phyloP scores from a whole-genome alignment of 2,797 vertebrate species.

The Cottoperca gobio region DNA sequence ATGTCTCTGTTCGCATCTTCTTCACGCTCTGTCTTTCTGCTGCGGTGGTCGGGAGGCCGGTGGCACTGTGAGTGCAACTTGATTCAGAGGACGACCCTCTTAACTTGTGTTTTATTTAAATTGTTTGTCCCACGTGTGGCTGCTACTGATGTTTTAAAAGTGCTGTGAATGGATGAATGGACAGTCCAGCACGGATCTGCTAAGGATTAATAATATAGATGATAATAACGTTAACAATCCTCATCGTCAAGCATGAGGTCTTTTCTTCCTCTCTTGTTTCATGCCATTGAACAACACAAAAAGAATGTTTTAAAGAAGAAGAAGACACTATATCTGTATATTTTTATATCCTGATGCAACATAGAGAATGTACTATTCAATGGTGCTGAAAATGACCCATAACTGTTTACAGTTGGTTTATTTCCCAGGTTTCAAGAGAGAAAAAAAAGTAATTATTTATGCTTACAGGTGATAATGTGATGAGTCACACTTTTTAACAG shows the following conservation, averaged over 20 bases:
- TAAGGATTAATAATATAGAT: slow-evolving; percentile 48
- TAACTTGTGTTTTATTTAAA: slow-evolving; percentile 49
- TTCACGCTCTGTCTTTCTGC: slow-evolving; percentile 25
- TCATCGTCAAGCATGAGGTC: slow-evolving; percentile 62
- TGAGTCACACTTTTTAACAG: slow-evolving; percentile 82
- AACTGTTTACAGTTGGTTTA: slow-evolving; percentile 86
- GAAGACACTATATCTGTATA: slow-evolving; percentile 84
- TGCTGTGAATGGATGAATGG: slow-evolving; percentile 82
- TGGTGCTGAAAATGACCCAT: slow-evolving; percentile 88
- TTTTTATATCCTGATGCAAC: slow-evolving; percentile 90
- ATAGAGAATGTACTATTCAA: slow-evolving; percentile 88
- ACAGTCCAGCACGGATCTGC: slow-evolving; percentile 51
- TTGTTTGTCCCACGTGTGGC: slow-evolving; percentile 75
- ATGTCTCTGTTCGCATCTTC: slow-evolving; percentile 13
- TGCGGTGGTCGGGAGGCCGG: slow-evolving; percentile 40
- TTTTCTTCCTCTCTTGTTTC: slow-evolving; percentile 83
- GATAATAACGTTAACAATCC: slow-evolving; percentile 51
- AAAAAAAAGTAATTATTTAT: slow-evolving; percentile 84
- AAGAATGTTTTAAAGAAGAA: slow-evolving; percentile 82
- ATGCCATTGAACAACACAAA: slow-evolving; percentile 87
- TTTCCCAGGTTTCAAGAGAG: slow-evolving; percentile 82
- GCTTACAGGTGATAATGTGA: slow-evolving; percentile 81
- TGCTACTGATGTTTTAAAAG: slow-evolving; percentile 83
- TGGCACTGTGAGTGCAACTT: slow-evolving; percentile 66
- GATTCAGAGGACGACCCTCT: slow-evolving; percentile 50